phyloP scores from a whole-genome alignment of 2,888 invertebrate species.

The Branchipolynoe longqiensis region DNA sequence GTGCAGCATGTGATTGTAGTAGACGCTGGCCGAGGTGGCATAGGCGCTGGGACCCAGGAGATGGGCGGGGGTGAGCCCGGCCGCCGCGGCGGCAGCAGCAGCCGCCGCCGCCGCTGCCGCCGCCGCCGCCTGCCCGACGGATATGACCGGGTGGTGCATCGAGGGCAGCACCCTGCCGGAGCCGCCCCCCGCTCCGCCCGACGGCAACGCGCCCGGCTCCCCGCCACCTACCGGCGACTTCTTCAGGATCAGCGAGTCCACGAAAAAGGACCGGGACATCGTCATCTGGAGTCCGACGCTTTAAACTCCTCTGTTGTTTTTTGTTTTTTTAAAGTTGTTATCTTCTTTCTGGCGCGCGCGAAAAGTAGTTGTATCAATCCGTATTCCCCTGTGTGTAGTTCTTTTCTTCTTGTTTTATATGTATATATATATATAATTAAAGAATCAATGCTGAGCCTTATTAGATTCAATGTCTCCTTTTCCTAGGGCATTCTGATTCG shows the following conservation, averaged over 20 bases:
- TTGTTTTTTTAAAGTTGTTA: no score
- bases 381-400: no score
- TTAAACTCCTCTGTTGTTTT: no score
- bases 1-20: constrained; percentile 50
- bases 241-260: constrained; percentile 80
- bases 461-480: no score
- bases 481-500: no score
- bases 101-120: constrained; percentile 43
- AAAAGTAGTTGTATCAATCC: no score
- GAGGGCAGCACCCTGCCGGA: constrained; percentile 61
- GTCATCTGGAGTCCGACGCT: constrained; percentile 27
- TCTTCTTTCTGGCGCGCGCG: no score
- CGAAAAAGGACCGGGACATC: constrained; percentile 81
- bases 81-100: constrained; percentile 37
- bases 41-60: constrained; percentile 68
- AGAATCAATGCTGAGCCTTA: no score
- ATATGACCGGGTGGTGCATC: constrained; percentile 25
- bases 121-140: constrained; percentile 55
- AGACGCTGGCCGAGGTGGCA: constrained; percentile 10
- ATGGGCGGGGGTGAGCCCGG: constrained; percentile 72
- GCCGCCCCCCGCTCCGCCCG: constrained; percentile 17
- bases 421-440: no score
- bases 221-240: constrained; percentile 64
- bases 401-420: no score
- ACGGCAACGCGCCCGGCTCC: constrained; percentile 38